phyloP scores from a whole-genome alignment of 2,888 invertebrate genomes.

The Metalampra italica region DNA sequence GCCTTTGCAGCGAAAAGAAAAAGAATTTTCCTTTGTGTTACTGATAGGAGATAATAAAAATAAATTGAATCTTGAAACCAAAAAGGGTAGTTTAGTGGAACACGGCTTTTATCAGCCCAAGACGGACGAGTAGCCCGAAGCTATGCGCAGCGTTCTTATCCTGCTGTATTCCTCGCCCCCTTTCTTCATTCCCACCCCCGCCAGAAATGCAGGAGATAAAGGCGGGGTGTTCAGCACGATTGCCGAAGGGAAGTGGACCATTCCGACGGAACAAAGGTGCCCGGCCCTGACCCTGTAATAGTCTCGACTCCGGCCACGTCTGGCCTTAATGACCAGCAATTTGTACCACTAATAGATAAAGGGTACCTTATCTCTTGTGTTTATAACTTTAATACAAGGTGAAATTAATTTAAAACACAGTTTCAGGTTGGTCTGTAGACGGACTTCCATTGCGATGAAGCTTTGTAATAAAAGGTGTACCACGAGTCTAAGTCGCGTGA shows the following conservation, averaged over 20 bases:
- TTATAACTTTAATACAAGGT: neutral
- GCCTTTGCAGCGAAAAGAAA: conserved; percentile 14
- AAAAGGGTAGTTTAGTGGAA: conserved; percentile 41
- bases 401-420: neutral
- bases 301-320: conserved; percentile 15
- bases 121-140: conserved; percentile 42
- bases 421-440: neutral
- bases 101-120: conserved; percentile 44
- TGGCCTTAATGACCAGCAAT: conserved; percentile 28
- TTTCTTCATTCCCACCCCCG: conserved; percentile 11
- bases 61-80: conserved; percentile 36
- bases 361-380: neutral
- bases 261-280: conserved; percentile 29
- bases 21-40: conserved; percentile 9
- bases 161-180: conserved; percentile 19
- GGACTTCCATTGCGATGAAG: neutral
- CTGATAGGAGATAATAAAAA: conserved; percentile 32
- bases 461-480: neutral
- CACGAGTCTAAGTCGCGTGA: conserved; percentile 28
- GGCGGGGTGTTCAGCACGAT: conserved; percentile 26
- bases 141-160: conserved; percentile 33
- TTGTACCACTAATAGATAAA: conserved; percentile 14
- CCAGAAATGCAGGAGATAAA: conserved; percentile 25
- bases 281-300: conserved; percentile 34
- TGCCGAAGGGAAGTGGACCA: conserved; percentile 28